Evolutionary conservation across 23 tunicate species (phyloP).

Genomic region (Oikopleura dioica): DNA sequence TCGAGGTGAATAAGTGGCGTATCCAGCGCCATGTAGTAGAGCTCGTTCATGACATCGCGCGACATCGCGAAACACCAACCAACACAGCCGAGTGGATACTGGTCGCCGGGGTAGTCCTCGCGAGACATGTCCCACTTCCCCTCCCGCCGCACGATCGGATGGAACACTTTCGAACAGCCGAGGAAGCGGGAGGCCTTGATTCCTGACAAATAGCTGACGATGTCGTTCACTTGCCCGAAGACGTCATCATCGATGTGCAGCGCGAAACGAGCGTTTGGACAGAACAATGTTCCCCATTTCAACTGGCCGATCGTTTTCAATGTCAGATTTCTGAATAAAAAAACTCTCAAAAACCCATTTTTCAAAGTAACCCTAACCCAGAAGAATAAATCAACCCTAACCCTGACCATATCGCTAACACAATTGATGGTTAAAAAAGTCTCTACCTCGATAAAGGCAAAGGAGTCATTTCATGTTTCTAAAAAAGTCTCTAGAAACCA

Average conservation of each 20-base stretch:
- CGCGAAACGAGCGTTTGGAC: constrained; percentile 31
- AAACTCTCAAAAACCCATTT: no score
- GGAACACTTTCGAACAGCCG: constrained; percentile 41
- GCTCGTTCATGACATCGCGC: constrained; percentile 21
- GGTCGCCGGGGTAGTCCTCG: constrained; percentile 37
- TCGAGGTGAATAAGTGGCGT: constrained; percentile 50
- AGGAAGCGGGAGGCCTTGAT: constrained; percentile 14
- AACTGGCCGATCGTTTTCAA: constrained; percentile 76
- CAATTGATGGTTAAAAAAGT: no score
- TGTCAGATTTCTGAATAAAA: constrained; percentile 55
- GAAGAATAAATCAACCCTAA: no score
- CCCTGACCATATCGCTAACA: no score
- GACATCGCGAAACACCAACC: constrained; percentile 89
- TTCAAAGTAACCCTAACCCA: no score
- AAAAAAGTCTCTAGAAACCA: no score
- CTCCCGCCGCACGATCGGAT: constrained; percentile 61
- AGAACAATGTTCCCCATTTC: constrained; percentile 58
- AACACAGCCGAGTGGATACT: constrained; percentile 67
- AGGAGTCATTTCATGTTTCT: no score
- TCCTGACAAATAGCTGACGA: constrained; percentile 16
- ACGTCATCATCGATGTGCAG: constrained; percentile 95
- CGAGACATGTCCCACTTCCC: constrained; percentile 67
- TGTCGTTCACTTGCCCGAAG: constrained; percentile 26
- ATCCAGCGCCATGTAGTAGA: constrained; percentile 35
- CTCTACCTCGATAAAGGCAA: no score